These are phyloP conservation scores for Otocyon megalotis DNA, from an alignment of 2,113 vertebrate species.

Conservation along the genomic window DNA sequence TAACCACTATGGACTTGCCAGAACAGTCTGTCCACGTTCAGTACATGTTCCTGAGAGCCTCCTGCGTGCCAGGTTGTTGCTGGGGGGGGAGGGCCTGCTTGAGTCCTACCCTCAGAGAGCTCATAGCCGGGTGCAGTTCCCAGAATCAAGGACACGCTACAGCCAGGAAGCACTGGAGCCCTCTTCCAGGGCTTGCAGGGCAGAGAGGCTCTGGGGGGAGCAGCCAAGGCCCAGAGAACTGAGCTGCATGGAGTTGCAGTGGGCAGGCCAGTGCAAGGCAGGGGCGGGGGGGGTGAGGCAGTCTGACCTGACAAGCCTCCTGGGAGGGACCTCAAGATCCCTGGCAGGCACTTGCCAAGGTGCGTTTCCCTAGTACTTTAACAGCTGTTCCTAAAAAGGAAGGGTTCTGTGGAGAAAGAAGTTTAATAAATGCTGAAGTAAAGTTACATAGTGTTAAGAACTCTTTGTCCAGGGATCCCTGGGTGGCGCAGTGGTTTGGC, in stretches of 20 bases:
- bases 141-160: constrained; percentile 14
- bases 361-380: background rate
- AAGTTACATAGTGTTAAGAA: background rate
- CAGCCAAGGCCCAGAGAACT: background rate
- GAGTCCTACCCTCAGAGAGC: background rate
- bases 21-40: background rate
- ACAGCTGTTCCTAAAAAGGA: background rate
- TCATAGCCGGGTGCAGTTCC: background rate
- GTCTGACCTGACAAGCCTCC: background rate
- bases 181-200: background rate
- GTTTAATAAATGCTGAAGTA: background rate
- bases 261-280: background rate
- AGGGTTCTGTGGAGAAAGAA: background rate
- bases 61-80: background rate
- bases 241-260: background rate
- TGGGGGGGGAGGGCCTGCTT: background rate
- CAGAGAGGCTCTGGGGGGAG: background rate
- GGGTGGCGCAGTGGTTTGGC: no score
- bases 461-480: background rate
- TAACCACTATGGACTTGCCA: background rate
- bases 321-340: background rate
- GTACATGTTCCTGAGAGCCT: background rate
- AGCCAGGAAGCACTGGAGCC: background rate
- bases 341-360: background rate
- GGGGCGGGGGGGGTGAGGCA: no score